Base-by-base conservation (phyloP, 2,888 invertebrate genomes). In the Cybosia mesomella region DNA sequence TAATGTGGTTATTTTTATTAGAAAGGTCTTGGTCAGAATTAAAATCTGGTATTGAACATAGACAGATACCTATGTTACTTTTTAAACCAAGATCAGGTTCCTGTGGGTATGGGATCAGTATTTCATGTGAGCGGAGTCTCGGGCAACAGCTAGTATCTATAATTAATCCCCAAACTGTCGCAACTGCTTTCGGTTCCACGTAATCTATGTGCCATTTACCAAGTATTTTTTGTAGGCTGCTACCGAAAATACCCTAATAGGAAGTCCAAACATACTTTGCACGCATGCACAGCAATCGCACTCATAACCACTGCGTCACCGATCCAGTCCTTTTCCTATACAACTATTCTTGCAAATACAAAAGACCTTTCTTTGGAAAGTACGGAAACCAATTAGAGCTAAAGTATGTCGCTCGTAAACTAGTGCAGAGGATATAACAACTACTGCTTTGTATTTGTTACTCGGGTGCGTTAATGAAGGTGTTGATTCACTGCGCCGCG, bases 401-500 rank as follows among this genome's bases (percentile, higher is more conserved):
- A 72, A 78, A 72, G 70, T 72, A n/a, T 77, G 70, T 80, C 72
- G 74, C 66, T 61, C 70, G 70, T 77, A 77, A 80, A 74, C 72
- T 72, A 66, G 74, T 72, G 77, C 77, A 43, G n/a, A 28, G 39
- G 43, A 24, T 53, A 58, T 18, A 43, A 22, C 28, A 62, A 21
- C 43, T 57, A 57, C 43, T 39, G 63, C 43, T 66, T 58, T 63
- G 54, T 63, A 63, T 67, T 67, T 63, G 58, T 58, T 49, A 53
- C 36, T 43, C 10, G 54, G 32, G 64, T 13, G 21, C 62, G 60
- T 43, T 67, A 67, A 67, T 59, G 63, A 67, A 67, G 36, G 63
- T 39, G 67, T 67, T 67, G 67, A 57, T 5, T 39, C 55, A 66
- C 54, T 28, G 66, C 55, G 21, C 24, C 24, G 60, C 55, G 9